Base-by-base conservation (phyloP, 2,113 vertebrate genomes). In the Oreocharis arfaki region DNA sequence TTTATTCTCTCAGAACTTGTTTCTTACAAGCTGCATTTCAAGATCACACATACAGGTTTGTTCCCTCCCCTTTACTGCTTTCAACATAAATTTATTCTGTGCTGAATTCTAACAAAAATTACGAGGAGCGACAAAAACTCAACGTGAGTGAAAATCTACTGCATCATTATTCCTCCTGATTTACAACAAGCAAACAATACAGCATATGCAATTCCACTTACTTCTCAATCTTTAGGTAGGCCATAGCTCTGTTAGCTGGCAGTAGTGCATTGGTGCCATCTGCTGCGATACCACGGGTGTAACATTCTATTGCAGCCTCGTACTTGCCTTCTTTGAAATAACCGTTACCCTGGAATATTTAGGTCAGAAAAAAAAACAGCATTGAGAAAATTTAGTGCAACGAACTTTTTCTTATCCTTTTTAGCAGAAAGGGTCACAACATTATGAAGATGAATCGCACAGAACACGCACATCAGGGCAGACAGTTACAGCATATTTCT, bases 241-340 rank as follows among this genome's bases (percentile, higher is more conserved):
- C 99, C 99, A 99, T 99, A 61, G 99, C 99, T 97, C 99, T 98
- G 97, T 99, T 99, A n/a, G 99, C 99, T 9, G 99, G 98, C 70
- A 99, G 98, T 6, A 99, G 98, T 7, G 98, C 99, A 59, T 99
- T 99, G 91, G 97, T 96, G 89, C 95, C 74, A 98, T 99, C 99
- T 33, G 98, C 99, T 97, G 98, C 98, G 42, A 99, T 99, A 24
- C 99, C 99, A 77, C 96, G 97, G 59, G 97, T 98, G 83, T 99
- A 99, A 86, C 99, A 99, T 22, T 99, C 99, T 42, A 98, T 98
- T 7, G 99, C 99, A 49, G 97, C 96, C 91, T 99, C 99, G 2
- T 99, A 99, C 75, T 98, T 99, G 5, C 99, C 99, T 89, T 99
- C 99, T 97, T 99, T 99, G 96, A 99, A 99, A 97, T 99, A 99